Base-by-base conservation (phyloP, 2,888 invertebrate species). In the Ectemnius continuus region DNA sequence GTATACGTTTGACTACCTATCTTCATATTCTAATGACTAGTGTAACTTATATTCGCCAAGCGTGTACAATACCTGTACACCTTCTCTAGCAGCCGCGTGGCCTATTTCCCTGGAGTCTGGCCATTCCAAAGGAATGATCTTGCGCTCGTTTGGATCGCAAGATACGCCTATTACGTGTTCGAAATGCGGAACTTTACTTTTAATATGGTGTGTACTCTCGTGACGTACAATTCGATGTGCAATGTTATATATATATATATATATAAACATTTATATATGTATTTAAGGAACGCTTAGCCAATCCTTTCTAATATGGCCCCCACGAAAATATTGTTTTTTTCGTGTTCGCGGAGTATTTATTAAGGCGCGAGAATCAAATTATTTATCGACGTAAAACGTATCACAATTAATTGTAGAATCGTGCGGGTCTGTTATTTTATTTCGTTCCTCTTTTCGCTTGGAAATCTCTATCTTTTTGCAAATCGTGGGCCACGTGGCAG, bases 1-100 rank as follows among this genome's bases (percentile, higher is more conserved):
- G 73, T 75, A 73, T 65, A 70, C 67, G 68, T 65, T 75, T 67
- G 23, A 23, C 23, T 23, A 82, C 52, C 56, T 56, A 81, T 75
- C 65, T 82, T 82, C 67, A 67, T 74, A 73, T 77, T 72, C 48
- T 75, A 76, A 76, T 67, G 59, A 71, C 61, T 80, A 76, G 67
- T 67, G 57, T 80, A 73, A 71, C 68, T 75, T 75, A 67, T 80
- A 63, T 78, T 78, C 65, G 47, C 28, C 60, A 48, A 45, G 59
- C 62, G 63, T 72, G 70, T 73, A 78, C 67, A 62, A 67, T 72
- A 75, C 47, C 61, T 61, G 47, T 70, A 11, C 57, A 16, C 14
- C 11, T 68, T 45, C n/a, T 63, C 28, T 28, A 26, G 5, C 46
- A 46, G 59, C 65, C 69, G 61, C 66, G 72, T 62, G 66, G 61